Percentiles rank a stretch among this genome's conserved stretches.
Conservation (phyloP, 2,888 invertebrate species). For the Mycogona germanica region DNA sequence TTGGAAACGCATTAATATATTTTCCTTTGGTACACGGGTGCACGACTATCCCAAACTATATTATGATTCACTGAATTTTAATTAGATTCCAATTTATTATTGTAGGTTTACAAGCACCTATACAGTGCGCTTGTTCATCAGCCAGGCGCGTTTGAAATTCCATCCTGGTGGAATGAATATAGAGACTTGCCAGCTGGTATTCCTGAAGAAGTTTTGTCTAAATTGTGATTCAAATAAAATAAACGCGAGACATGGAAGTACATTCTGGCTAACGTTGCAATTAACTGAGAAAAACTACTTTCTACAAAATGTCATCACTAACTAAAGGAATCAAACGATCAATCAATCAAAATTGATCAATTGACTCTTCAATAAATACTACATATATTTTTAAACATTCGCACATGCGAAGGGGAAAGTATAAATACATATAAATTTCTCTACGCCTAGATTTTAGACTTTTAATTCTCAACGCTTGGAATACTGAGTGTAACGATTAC, state of each 20-base stretch:
- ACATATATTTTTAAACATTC: too few relatives aligned
- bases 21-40: background rate
- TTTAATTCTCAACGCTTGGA: background rate
- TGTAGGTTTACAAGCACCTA: conserved; percentile 59
- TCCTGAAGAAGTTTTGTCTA: background rate
- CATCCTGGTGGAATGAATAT: conserved; percentile 58
- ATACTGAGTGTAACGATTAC: too few relatives aligned
- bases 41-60: background rate
- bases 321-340: background rate
- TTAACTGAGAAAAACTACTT: background rate
- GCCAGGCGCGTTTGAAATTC: conserved; percentile 52
- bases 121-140: conserved; percentile 49
- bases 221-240: background rate
- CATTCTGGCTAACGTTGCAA: background rate
- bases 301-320: background rate
- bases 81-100: background rate
- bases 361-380: too few relatives aligned
- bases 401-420: too few relatives aligned
- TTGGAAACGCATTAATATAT: background rate
- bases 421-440: background rate
- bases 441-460: background rate
- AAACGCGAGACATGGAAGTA: background rate
- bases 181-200: background rate
- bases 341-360: too few relatives aligned
- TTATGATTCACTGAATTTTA: too few relatives aligned